A percentile compares a stretch with the other conserved stretches of the same genome.
phyloP scores from a whole-genome alignment of 2,797 vertebrate genomes.

The Peromyscus aztecus region DNA sequence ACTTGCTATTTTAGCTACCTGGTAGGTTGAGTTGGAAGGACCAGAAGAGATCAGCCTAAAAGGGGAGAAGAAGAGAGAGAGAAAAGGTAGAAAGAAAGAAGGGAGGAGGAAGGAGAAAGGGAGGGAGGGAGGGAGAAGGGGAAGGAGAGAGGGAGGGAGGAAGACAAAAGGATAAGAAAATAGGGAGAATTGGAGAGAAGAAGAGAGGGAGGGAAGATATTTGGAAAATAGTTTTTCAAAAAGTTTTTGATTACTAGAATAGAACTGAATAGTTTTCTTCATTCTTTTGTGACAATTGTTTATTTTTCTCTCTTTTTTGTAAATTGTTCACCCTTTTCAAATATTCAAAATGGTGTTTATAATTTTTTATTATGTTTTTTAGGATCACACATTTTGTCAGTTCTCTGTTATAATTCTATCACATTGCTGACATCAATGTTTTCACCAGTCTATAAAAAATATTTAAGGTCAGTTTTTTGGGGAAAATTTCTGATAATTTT shows the following conservation, averaged over 20 bases:
- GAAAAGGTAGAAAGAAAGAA: not conserved
- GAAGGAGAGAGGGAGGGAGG: not conserved
- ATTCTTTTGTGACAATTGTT: not conserved
- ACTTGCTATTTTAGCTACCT: not conserved
- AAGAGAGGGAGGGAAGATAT: too few species aligned
- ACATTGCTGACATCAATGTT: not conserved
- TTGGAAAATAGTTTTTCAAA: not conserved
- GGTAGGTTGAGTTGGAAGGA: not conserved
- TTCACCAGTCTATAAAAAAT: not conserved
- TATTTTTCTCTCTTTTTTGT: not conserved
- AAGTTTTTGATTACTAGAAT: not conserved
- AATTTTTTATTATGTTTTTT: not conserved
- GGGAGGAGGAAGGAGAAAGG: accelerated
- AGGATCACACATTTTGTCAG: not conserved
- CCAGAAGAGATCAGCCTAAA: not conserved
- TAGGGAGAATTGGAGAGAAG: too few species aligned
- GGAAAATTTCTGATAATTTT: not conserved
- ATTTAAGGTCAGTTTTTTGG: not conserved
- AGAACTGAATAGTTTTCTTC: not conserved
- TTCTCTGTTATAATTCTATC: not conserved
- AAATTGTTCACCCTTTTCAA: not conserved
- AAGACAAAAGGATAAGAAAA: not conserved
- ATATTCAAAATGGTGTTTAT: not conserved
- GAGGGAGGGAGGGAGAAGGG: accelerated
- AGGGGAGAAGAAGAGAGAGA: not conserved